Evolutionary conservation across 2,888 invertebrate genomes (phyloP).

Genomic region (Diaperis boleti): DNA sequence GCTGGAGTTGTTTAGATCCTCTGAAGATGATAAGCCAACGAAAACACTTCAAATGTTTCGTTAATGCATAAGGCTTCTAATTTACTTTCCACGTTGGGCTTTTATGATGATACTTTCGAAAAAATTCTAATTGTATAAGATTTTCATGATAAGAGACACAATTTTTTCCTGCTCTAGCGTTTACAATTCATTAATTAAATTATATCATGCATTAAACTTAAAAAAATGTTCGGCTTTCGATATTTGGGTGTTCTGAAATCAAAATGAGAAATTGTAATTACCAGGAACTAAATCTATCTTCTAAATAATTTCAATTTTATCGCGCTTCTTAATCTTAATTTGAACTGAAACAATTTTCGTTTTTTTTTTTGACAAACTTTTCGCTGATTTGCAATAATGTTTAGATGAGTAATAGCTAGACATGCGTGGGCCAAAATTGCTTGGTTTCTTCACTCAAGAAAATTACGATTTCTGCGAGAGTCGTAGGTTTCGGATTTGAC

Average conservation of each 20-base stretch:
- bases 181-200: conserved; percentile 29
- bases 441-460: neutral
- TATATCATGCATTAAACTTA: conserved; percentile 14
- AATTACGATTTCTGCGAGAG: neutral
- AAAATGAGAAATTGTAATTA: conserved; percentile 17
- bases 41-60: conserved; percentile 43
- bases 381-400: neutral
- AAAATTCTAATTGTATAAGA: conserved; percentile 20
- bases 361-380: neutral
- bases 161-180: conserved; percentile 14
- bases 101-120: conserved; percentile 22
- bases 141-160: conserved; percentile 9
- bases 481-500: neutral
- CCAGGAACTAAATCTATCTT: conserved; percentile 9
- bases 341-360: too few species aligned
- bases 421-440: conserved; percentile 10
- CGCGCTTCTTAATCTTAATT: too few species aligned
- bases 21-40: conserved; percentile 39
- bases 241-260: too few species aligned
- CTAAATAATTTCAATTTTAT: too few species aligned
- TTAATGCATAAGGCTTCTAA: conserved; percentile 43
- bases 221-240: conserved; percentile 12
- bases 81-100: conserved; percentile 31
- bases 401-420: conserved; percentile 1
- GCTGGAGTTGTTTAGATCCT: conserved; percentile 42